phyloP scores from a whole-genome alignment of 2,888 invertebrate species.

The Acrobeloides nanus region DNA sequence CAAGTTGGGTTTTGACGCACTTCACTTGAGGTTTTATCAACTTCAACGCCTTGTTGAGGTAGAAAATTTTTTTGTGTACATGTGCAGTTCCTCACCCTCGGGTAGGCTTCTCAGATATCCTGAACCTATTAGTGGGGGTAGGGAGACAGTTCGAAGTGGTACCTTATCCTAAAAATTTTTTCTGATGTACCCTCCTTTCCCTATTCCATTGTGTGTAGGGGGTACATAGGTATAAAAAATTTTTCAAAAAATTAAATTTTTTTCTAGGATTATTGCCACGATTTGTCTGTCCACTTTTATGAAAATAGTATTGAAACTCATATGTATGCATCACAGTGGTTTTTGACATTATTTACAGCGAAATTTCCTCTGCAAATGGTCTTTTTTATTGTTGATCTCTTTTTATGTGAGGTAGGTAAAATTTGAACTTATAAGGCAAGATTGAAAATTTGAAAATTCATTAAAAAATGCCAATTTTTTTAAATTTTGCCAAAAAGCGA shows the following conservation, averaged over 20 bases:
- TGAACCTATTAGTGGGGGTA: too few relatives aligned
- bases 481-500: too few relatives aligned
- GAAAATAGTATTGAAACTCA: constrained; percentile 80
- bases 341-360: constrained; percentile 96
- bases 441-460: constrained; percentile 7
- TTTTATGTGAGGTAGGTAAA: constrained; percentile 63
- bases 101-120: too few relatives aligned
- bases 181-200: too few relatives aligned
- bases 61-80: constrained; percentile 5
- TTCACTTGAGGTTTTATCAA: constrained; percentile 88
- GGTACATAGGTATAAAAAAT: not conserved
- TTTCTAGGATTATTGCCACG: constrained; percentile 57
- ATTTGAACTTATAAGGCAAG: not conserved
- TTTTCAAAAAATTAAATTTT: not conserved
- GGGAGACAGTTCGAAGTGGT: too few relatives aligned
- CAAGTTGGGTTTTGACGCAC: constrained; percentile 82
- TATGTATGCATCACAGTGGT: constrained; percentile 85
- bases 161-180: too few relatives aligned
- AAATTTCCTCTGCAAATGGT: constrained; percentile 93
- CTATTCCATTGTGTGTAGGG: not conserved
- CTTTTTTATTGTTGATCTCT: constrained; percentile 92
- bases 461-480: not conserved
- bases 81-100: constrained; percentile 2
- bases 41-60: constrained; percentile 67
- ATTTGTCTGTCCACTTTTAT: constrained; percentile 58